These are phyloP conservation scores for Tetrao urogallus DNA, from an alignment of 2,113 vertebrate genomes.

Conservation along the genomic window DNA sequence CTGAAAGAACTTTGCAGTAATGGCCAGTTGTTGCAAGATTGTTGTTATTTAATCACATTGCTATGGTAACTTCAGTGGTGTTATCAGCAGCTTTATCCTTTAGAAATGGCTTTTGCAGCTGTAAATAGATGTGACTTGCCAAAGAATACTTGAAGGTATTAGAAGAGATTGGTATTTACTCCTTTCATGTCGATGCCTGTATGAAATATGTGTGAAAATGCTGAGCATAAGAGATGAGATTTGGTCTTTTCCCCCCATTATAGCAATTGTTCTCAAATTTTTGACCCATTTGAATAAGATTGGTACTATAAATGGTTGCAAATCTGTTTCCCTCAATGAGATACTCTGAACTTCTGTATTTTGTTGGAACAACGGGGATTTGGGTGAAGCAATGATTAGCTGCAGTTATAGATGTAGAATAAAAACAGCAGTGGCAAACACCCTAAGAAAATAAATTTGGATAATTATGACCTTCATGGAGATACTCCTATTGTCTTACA, in stretches of 20 bases:
- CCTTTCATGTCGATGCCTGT: not conserved
- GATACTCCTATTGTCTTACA: conserved; percentile 71
- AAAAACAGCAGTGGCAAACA: not conserved
- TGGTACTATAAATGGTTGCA: not conserved
- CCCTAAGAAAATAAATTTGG: not conserved
- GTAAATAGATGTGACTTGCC: conserved; percentile 27
- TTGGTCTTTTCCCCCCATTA: not conserved
- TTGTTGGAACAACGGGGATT: not conserved
- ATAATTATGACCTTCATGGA: not conserved
- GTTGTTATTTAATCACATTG: not conserved
- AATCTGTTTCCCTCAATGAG: not conserved
- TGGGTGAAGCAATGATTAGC: not conserved
- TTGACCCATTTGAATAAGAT: not conserved
- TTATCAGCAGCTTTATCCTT: not conserved
- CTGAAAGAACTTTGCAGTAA: conserved; percentile 8
- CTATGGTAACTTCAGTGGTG: conserved; percentile 16
- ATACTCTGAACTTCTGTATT: not conserved
- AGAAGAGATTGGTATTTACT: not conserved
- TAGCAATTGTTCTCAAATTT: not conserved
- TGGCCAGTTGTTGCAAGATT: not conserved
- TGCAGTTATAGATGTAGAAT: not conserved
- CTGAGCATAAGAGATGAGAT: not conserved
- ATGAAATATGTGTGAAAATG: not conserved
- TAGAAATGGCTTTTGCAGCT: not conserved
- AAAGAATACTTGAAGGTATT: conserved; percentile 46